Percentiles rank a stretch among this genome's conserved stretches.
These are phyloP conservation scores for Lycopodina hypogea DNA, from an alignment of 37 sponge, comb jelly and placozoan species.

Conservation along the genomic window DNA sequence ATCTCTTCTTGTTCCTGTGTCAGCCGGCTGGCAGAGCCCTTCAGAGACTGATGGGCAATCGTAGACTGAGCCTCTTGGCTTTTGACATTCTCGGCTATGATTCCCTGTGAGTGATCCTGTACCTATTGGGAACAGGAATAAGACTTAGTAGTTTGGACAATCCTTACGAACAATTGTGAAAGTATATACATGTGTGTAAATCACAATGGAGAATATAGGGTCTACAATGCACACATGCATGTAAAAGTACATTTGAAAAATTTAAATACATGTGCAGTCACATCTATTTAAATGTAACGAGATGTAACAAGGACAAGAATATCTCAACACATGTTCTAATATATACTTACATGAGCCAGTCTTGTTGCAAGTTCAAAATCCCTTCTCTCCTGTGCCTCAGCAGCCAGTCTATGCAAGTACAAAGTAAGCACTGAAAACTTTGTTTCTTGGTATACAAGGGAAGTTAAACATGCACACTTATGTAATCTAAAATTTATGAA, in stretches of 20 bases:
- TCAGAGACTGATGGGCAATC: slow-evolving; percentile 48
- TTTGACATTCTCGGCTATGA: slow-evolving; percentile 46
- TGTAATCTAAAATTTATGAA: too few species aligned
- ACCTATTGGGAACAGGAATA: slow-evolving; percentile 17
- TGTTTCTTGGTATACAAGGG: background rate
- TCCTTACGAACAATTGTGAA: too few species aligned
- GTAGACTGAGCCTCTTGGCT: slow-evolving; percentile 30
- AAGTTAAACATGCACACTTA: too few species aligned
- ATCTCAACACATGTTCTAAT: background rate
- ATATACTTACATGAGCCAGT: slow-evolving; percentile 57
- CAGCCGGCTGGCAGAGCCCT: slow-evolving; percentile 3
- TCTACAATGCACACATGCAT: too few species aligned
- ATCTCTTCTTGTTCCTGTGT: slow-evolving; percentile 48
- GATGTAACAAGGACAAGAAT: too few species aligned
- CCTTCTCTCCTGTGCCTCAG: slow-evolving; percentile 79
- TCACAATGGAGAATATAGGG: too few species aligned
- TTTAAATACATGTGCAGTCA: too few species aligned
- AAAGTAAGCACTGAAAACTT: too few species aligned
- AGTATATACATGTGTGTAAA: too few species aligned
- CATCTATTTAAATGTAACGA: too few species aligned
- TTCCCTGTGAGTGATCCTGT: slow-evolving; percentile 47
- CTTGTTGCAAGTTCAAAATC: slow-evolving; percentile 82
- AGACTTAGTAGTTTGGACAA: too few species aligned
- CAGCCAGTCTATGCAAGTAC: slow-evolving; percentile 46
- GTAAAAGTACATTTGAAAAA: too few species aligned